Evolutionary conservation across 2,888 invertebrate species (phyloP).

Genomic region (Hyposoter dolosus): DNA sequence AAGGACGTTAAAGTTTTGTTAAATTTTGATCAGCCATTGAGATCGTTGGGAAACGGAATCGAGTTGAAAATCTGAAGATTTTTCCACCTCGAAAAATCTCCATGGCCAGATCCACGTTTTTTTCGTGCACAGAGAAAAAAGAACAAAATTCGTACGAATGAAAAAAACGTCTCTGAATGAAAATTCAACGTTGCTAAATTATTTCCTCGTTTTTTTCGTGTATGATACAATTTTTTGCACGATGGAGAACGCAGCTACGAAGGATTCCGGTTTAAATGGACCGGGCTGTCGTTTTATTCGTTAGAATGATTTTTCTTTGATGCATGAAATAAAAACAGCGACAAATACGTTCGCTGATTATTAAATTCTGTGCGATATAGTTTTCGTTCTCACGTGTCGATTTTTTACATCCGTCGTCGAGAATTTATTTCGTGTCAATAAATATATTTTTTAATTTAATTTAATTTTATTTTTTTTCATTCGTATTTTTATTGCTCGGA

Average conservation of each 20-base stretch:
- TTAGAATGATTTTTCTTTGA: background rate
- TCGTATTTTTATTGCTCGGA: conserved; percentile 9
- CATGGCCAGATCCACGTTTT: background rate
- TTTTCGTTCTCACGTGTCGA: conserved; percentile 32
- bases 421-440: conserved; percentile 24
- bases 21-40: background rate
- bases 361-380: background rate
- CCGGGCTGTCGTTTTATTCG: conserved; percentile 37
- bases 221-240: conserved; percentile 58
- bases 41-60: too few relatives aligned
- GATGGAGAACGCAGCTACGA: conserved; percentile 39
- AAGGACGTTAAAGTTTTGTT: background rate
- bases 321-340: background rate
- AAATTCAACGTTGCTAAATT: background rate
- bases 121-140: background rate
- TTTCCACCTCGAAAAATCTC: too few relatives aligned
- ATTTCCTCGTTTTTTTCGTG: conserved; percentile 22
- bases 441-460: too few relatives aligned
- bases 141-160: background rate
- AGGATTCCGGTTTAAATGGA: conserved; percentile 20
- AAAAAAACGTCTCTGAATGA: background rate
- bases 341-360: background rate
- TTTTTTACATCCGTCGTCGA: conserved; percentile 55
- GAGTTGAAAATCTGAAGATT: too few relatives aligned
- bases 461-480: background rate